phyloP scores from a whole-genome alignment of 2,113 vertebrate species.

The Hassar affinis region DNA sequence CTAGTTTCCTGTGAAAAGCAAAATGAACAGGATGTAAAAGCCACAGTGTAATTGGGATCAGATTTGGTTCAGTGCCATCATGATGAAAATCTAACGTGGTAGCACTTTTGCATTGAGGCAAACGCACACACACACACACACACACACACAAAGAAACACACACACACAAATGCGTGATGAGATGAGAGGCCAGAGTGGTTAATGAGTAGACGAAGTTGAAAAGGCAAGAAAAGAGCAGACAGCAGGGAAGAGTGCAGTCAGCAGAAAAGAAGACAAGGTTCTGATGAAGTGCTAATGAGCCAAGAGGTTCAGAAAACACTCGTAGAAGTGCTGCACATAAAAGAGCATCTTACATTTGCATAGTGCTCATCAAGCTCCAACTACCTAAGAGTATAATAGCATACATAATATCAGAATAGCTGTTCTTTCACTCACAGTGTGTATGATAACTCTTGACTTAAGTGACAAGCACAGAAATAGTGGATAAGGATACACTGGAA shows the following conservation, averaged over 20 bases:
- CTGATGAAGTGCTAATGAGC: conserved; percentile 11
- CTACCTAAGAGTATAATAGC: neutral
- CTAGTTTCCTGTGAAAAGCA: conserved; percentile 11
- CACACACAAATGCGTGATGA: neutral
- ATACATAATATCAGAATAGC: neutral
- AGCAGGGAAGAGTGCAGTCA: conserved; percentile 25
- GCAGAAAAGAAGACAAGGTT: conserved; percentile 16
- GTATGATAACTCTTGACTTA: neutral
- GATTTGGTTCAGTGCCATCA: conserved; percentile 26
- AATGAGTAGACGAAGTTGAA: conserved; percentile 23
- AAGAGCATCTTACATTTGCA: conserved; percentile 8
- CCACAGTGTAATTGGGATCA: conserved; percentile 46
- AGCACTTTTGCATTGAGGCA: neutral
- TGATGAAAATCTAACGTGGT: conserved; percentile 37
- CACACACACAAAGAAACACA: no score
- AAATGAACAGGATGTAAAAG: conserved; percentile 31
- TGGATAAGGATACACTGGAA: neutral
- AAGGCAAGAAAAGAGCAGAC: conserved; percentile 28
- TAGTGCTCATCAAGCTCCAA: conserved; percentile 2
- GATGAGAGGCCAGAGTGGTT: conserved; percentile 14
- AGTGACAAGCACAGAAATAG: neutral
- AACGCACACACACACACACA: neutral
- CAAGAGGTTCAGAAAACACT: conserved; percentile 21
- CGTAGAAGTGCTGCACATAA: neutral
- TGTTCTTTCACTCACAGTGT: neutral